These are phyloP conservation scores for Dendrolimus punctatus DNA, from an alignment of 1,140 invertebrate species.

Conservation along the genomic window DNA sequence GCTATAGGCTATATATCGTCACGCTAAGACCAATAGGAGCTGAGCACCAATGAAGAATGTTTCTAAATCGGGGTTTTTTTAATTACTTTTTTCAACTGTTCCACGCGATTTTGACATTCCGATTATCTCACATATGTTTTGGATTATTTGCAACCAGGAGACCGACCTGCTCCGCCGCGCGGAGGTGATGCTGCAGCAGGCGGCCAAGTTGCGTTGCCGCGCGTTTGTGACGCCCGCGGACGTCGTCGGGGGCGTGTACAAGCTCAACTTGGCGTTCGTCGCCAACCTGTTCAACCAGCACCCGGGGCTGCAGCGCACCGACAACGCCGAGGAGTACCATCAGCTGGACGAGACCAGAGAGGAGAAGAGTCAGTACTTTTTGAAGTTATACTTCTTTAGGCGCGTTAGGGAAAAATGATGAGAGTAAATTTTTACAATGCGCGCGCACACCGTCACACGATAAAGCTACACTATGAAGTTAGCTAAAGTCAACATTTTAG, in stretches of 20 bases:
- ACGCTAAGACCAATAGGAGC: too few species aligned
- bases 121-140: neutral
- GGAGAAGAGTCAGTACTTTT: constrained; percentile 90
- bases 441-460: too few species aligned
- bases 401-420: too few species aligned
- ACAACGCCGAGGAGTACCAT: constrained; percentile 81
- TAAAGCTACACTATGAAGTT: too few species aligned
- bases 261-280: constrained; percentile 98
- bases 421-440: too few species aligned
- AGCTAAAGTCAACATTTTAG: too few species aligned
- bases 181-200: constrained; percentile 96
- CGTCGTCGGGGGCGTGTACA: constrained; percentile 97
- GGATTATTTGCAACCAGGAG: constrained; percentile 71
- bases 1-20: too few species aligned
- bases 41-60: too few species aligned
- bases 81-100: too few species aligned
- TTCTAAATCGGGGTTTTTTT: too few species aligned
- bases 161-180: constrained; percentile 86
- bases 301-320: constrained; percentile 88
- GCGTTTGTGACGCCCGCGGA: constrained; percentile 96
- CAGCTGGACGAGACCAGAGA: constrained; percentile 94
- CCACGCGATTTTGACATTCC: too few species aligned
- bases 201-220: constrained; percentile 95
- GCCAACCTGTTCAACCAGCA: constrained; percentile 99
- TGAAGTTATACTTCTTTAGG: too few species aligned